Evolutionary conservation across 2,113 vertebrate species (phyloP).

Genomic region (Anarrhichthys ocellatus): DNA sequence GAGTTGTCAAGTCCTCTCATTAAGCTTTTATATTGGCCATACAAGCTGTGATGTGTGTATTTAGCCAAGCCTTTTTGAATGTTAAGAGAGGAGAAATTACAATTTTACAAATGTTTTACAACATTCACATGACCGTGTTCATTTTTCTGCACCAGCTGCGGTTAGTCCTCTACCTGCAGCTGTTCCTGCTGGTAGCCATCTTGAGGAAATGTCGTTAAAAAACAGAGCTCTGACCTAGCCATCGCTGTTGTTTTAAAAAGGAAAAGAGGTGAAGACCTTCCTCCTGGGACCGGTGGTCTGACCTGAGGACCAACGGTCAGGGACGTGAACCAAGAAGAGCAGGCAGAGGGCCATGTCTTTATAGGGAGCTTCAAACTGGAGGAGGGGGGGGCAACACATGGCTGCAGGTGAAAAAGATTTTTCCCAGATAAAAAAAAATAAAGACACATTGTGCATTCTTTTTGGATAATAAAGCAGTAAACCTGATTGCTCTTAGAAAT

Average conservation of each 20-base stretch:
- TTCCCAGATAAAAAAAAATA: conserved; percentile 23
- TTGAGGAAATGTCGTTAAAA: conserved; percentile 61
- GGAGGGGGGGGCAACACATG: conserved; percentile 38
- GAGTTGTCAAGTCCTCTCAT: conserved; percentile 51
- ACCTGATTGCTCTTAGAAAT: background rate
- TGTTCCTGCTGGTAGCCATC: conserved; percentile 65
- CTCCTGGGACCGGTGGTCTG: conserved; percentile 67
- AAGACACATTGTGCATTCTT: background rate
- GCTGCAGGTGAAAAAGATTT: conserved; percentile 61
- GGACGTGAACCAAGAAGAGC: conserved; percentile 76
- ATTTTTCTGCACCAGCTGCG: conserved; percentile 45
- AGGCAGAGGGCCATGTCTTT: conserved; percentile 52
- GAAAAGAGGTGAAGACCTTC: conserved; percentile 70
- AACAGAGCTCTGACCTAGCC: conserved; percentile 60
- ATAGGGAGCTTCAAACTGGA: conserved; percentile 41
- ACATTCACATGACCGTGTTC: conserved; percentile 28
- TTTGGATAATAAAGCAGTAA: background rate
- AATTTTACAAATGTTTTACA: conserved; percentile 45
- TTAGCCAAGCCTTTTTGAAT: conserved; percentile 51
- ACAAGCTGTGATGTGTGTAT: conserved; percentile 47
- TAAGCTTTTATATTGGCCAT: conserved; percentile 58
- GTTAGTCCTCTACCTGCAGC: conserved; percentile 63
- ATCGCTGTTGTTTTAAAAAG: conserved; percentile 76
- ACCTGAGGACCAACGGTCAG: conserved; percentile 67
- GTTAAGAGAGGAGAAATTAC: conserved; percentile 57